These are phyloP conservation scores for Hartigia nigra DNA, from an alignment of 2,888 invertebrate genomes.

Conservation along the genomic window DNA sequence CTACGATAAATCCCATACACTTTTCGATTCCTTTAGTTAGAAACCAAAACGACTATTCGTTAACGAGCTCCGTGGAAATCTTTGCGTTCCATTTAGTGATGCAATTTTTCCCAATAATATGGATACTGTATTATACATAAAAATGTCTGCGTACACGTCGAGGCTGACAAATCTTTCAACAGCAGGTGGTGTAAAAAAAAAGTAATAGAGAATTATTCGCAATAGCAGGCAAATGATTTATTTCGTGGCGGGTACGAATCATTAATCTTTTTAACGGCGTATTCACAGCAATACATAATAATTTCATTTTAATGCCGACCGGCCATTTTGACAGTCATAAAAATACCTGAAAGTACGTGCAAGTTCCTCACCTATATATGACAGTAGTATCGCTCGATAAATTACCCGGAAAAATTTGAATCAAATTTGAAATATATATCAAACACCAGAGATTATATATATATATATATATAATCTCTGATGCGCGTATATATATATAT, in stretches of 20 bases:
- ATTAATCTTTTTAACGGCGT: conserved; percentile 18
- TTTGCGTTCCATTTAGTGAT: neutral
- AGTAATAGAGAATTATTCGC: neutral
- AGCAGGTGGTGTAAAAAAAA: neutral
- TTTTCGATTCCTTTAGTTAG: neutral
- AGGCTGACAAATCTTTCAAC: neutral
- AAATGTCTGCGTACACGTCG: neutral
- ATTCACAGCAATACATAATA: neutral
- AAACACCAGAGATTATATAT: conserved; percentile 4
- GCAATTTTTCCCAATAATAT: neutral
- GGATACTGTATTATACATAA: neutral
- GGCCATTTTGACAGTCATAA: neutral
- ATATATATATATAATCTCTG: neutral
- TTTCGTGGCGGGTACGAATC: conserved; percentile 3
- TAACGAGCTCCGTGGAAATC: neutral
- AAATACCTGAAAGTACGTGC: neutral
- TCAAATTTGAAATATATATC: neutral
- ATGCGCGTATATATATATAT: neutral
- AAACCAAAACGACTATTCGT: neutral
- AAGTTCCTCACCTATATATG: neutral
- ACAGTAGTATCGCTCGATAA: neutral
- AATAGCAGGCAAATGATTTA: neutral
- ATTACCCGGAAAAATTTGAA: neutral
- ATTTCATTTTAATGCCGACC: neutral
- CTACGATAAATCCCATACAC: neutral